These are phyloP conservation scores for Neodon shergylaensis DNA, from an alignment of 2,113 vertebrate genomes.

Conservation along the genomic window DNA sequence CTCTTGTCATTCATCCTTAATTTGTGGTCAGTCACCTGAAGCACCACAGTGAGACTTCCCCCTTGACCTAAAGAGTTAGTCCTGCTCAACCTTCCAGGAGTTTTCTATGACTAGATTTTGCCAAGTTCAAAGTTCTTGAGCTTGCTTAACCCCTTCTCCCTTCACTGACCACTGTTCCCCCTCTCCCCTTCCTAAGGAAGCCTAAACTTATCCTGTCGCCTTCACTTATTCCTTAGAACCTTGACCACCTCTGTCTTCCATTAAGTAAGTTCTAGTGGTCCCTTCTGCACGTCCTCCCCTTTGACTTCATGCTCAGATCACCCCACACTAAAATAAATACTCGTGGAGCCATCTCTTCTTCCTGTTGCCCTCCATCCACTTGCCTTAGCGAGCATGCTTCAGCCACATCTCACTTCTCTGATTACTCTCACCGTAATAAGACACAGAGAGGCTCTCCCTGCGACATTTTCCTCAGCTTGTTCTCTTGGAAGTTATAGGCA, in stretches of 20 bases:
- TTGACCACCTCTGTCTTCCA: not conserved
- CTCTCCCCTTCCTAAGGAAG: not conserved
- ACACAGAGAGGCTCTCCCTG: not conserved
- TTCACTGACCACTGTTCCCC: not conserved
- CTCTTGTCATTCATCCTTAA: not conserved
- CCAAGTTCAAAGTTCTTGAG: not conserved
- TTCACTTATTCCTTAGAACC: not conserved
- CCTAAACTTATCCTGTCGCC: fast-evolving
- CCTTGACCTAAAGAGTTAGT: not conserved
- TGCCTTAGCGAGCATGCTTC: not conserved
- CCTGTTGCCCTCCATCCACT: not conserved
- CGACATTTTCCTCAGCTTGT: not conserved
- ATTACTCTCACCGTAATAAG: not conserved
- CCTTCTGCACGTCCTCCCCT: not conserved
- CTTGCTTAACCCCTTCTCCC: not conserved
- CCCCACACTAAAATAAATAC: not conserved
- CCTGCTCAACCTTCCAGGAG: not conserved
- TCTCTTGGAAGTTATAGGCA: slow-evolving; percentile 22
- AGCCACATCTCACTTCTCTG: not conserved
- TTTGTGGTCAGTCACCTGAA: not conserved
- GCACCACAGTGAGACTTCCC: not conserved
- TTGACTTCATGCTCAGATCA: not conserved
- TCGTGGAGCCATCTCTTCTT: no score
- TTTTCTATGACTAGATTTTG: not conserved
- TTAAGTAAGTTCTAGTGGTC: fast-evolving